These are phyloP conservation scores for Okamejei kenojei DNA, from an alignment of 2,797 vertebrate genomes.

Conservation along the genomic window DNA sequence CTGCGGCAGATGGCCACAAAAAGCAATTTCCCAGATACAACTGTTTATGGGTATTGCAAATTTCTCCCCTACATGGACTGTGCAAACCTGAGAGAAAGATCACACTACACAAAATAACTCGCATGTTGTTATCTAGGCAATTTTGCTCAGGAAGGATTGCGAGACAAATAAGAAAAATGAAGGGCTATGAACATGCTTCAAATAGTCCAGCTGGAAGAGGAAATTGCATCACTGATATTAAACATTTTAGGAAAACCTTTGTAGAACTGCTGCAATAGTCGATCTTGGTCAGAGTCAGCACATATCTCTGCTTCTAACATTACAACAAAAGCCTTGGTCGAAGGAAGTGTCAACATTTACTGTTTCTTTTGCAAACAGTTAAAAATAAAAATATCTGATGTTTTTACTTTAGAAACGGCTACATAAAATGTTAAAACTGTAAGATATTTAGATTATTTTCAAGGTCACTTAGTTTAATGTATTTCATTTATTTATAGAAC, in stretches of 20 bases:
- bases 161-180: background rate
- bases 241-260: background rate
- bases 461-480: background rate
- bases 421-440: background rate
- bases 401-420: background rate
- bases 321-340: background rate
- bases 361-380: background rate
- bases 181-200: background rate
- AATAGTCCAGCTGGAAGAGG: background rate
- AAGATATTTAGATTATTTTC: background rate
- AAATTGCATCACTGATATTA: background rate
- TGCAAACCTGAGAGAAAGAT: background rate
- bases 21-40: background rate
- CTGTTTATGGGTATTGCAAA: background rate
- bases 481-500: background rate
- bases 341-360: background rate
- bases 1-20: background rate
- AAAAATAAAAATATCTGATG: background rate
- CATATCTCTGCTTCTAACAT: background rate
- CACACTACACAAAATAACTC: background rate
- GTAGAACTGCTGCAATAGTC: background rate
- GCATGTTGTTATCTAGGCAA: background rate
- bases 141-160: too few relatives aligned
- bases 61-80: background rate
- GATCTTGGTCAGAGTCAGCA: background rate